These are phyloP conservation scores for Anser cygnoides DNA, from an alignment of 2,113 vertebrate species.

Conservation along the genomic window DNA sequence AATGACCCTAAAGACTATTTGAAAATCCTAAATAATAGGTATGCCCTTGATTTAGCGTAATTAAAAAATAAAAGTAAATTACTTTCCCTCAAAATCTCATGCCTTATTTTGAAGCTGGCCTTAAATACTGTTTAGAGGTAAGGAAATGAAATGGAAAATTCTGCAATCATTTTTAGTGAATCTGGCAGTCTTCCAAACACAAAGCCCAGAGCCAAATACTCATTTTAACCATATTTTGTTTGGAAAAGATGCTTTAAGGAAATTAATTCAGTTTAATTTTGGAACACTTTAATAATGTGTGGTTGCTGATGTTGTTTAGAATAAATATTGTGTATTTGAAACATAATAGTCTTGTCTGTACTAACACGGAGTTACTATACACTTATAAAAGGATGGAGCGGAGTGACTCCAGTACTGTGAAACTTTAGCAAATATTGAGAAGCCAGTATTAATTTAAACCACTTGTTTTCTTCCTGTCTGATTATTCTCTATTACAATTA, in stretches of 20 bases:
- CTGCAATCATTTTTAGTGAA: constrained; percentile 20
- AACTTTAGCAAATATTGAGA: background rate
- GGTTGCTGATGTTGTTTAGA: constrained; percentile 41
- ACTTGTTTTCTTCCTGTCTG: background rate
- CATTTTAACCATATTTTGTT: constrained; percentile 56
- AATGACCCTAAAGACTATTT: constrained; percentile 35
- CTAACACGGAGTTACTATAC: background rate
- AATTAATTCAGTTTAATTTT: constrained; percentile 50
- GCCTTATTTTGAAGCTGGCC: constrained; percentile 28
- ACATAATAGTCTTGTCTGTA: background rate
- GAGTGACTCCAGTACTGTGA: background rate
- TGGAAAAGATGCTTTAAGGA: constrained; percentile 54
- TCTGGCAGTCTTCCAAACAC: constrained; percentile 41
- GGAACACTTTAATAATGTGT: constrained; percentile 36
- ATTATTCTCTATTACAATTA: background rate
- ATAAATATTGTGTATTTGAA: constrained; percentile 41
- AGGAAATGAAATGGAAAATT: constrained; percentile 60
- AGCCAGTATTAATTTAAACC: background rate
- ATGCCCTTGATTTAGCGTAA: constrained; percentile 43
- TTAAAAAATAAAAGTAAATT: constrained; percentile 28
- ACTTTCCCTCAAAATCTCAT: constrained; percentile 11
- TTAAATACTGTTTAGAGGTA: constrained; percentile 42
- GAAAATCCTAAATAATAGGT: constrained; percentile 41
- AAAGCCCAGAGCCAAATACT: constrained; percentile 58
- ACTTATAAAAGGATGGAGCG: background rate